phyloP scores from a whole-genome alignment of 2,888 invertebrate species.

The Embidobia sp. region DNA sequence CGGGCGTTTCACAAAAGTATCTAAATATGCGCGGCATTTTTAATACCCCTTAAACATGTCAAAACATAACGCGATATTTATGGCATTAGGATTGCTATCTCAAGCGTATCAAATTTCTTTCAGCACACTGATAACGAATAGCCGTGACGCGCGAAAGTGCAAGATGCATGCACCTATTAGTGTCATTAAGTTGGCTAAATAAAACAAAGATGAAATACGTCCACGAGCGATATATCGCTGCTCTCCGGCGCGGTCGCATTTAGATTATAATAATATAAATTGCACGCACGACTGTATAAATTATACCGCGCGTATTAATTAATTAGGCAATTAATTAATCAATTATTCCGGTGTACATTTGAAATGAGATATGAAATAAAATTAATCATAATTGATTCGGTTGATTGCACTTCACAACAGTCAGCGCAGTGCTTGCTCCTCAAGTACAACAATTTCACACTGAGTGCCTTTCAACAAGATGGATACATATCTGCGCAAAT shows the following conservation, averaged over 20 bases:
- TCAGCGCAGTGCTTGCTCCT: neutral
- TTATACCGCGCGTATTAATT: neutral
- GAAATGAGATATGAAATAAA: slow-evolving; percentile 1
- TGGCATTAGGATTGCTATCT: slow-evolving; percentile 35
- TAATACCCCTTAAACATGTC: slow-evolving; percentile 41
- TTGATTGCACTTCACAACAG: neutral
- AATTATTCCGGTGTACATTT: too few species aligned
- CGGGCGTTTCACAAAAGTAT: neutral
- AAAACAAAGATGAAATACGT: too few species aligned
- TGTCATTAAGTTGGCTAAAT: too few species aligned
- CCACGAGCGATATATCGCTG: too few species aligned
- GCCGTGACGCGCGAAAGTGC: slow-evolving; percentile 21
- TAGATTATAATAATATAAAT: too few species aligned
- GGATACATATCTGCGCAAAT: slow-evolving; percentile 10
- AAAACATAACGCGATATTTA: slow-evolving; percentile 40
- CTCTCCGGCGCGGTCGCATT: too few species aligned
- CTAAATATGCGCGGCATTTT: slow-evolving; percentile 40
- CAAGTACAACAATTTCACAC: slow-evolving; percentile 5
- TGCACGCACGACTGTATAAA: too few species aligned
- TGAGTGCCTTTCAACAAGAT: neutral
- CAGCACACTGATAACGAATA: slow-evolving; percentile 42
- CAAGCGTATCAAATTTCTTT: slow-evolving; percentile 42
- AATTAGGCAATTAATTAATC: neutral
- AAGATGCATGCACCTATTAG: slow-evolving; percentile 19
- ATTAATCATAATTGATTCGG: slow-evolving; percentile 11